phyloP scores from a whole-genome alignment of 2,113 vertebrate genomes.

The Cromileptes altivelis region DNA sequence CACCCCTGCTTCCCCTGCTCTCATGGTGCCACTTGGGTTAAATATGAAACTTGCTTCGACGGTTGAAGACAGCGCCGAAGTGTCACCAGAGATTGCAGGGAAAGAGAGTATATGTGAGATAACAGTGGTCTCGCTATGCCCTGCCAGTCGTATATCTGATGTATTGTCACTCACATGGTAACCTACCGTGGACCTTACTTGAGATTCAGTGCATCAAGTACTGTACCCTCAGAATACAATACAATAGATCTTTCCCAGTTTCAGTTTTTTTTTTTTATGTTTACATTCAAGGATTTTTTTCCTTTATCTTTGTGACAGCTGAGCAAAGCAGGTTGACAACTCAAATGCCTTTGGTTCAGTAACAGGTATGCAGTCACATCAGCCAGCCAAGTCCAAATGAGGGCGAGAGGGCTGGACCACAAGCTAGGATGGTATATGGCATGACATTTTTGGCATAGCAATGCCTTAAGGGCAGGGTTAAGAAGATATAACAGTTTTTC shows the following conservation, averaged over 20 bases:
- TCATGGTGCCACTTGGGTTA: slow-evolving; percentile 25
- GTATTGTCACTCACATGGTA: slow-evolving; percentile 59
- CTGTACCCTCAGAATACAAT: not conserved
- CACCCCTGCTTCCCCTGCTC: slow-evolving; percentile 10
- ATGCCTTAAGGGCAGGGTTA: not conserved
- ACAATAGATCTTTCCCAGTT: not conserved
- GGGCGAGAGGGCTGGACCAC: too few relatives aligned
- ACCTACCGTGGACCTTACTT: slow-evolving; percentile 40
- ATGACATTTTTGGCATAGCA: not conserved
- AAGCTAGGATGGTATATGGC: too few relatives aligned
- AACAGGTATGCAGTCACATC: not conserved
- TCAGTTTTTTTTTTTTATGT: not conserved
- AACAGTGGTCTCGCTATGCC: slow-evolving; percentile 53
- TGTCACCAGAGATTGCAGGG: slow-evolving; percentile 44
- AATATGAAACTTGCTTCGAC: slow-evolving; percentile 48
- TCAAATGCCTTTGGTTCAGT: not conserved
- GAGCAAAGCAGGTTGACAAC: not conserved
- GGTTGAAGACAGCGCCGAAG: slow-evolving; percentile 41
- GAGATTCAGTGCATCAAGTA: slow-evolving; percentile 24
- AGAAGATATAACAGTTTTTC: not conserved
- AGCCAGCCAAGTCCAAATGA: not conserved
- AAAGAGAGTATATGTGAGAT: slow-evolving; percentile 54
- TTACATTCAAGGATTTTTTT: not conserved
- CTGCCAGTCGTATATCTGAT: slow-evolving; percentile 62
- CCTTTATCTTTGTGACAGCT: not conserved